These are phyloP conservation scores for Agrotis ipsilon DNA, from an alignment of 2,888 invertebrate genomes.

Conservation along the genomic window DNA sequence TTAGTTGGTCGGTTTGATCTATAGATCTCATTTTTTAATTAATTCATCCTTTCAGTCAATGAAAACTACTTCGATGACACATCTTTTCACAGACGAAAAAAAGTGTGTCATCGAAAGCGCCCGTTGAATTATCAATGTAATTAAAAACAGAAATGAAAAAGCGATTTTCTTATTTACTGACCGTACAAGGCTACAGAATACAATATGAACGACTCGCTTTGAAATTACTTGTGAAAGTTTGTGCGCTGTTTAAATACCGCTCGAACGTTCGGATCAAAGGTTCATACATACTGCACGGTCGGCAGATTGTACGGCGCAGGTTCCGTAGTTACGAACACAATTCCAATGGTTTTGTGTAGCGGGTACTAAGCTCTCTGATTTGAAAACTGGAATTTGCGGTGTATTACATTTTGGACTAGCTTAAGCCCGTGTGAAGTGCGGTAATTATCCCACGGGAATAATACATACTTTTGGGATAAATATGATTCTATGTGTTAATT, in stretches of 20 bases:
- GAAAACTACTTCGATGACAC: too few relatives aligned
- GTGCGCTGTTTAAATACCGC: slow-evolving; percentile 50
- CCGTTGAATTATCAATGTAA: background rate
- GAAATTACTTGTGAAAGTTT: slow-evolving; percentile 61
- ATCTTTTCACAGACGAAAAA: too few relatives aligned
- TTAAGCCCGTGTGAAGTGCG: too few relatives aligned
- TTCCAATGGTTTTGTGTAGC: background rate
- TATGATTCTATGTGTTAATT: too few relatives aligned
- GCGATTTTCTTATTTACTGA: background rate
- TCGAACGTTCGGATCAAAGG: slow-evolving; percentile 83
- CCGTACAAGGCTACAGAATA: slow-evolving; percentile 22
- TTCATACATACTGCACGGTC: slow-evolving; percentile 73
- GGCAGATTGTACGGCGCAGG: slow-evolving; percentile 6
- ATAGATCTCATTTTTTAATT: too few relatives aligned
- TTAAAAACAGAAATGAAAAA: background rate
- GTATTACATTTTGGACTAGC: background rate
- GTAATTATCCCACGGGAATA: too few relatives aligned
- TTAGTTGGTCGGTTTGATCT: too few relatives aligned
- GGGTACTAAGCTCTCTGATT: background rate
- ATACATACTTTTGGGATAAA: too few relatives aligned
- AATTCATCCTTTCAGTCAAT: too few relatives aligned
- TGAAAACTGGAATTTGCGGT: background rate
- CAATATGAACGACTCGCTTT: slow-evolving; percentile 43
- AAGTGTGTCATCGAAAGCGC: too few relatives aligned
- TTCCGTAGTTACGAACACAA: slow-evolving; percentile 14